phyloP scores from a whole-genome alignment of 2,113 vertebrate genomes.

The Trogon surrucura region DNA sequence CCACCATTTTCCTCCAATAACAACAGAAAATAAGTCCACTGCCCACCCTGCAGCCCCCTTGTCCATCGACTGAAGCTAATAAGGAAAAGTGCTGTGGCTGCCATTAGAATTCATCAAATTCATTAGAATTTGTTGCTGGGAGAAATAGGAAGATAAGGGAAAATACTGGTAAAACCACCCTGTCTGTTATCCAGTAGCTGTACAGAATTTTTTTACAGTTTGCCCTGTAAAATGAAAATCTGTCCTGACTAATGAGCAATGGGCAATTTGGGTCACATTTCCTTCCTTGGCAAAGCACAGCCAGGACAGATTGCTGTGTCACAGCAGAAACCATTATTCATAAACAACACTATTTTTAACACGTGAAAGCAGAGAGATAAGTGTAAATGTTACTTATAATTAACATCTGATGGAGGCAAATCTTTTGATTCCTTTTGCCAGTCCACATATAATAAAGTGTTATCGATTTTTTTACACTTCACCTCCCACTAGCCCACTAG shows the following conservation, averaged over 20 bases:
- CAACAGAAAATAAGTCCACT: not conserved
- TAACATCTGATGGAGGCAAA: not conserved
- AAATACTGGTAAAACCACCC: not conserved
- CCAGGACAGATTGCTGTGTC: conserved; percentile 53
- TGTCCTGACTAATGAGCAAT: not conserved
- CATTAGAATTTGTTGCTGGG: not conserved
- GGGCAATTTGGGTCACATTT: conserved; percentile 24
- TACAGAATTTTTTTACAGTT: not conserved
- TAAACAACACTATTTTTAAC: conserved; percentile 42
- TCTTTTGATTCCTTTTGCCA: not conserved
- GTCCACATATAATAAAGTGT: not conserved
- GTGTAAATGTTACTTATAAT: conserved; percentile 10
- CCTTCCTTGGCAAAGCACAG: conserved; percentile 41
- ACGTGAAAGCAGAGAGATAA: not conserved
- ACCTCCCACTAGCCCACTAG: not conserved
- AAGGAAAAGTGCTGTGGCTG: not conserved
- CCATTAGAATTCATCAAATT: not conserved
- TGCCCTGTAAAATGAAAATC: not conserved
- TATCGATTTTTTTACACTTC: not conserved
- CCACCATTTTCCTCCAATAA: not conserved
- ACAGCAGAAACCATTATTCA: conserved; percentile 52
- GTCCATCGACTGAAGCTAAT: not conserved
- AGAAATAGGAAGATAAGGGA: not conserved
- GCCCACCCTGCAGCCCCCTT: not conserved
- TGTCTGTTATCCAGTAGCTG: not conserved